Conservation (phyloP, 1,140 invertebrate genomes). For the Brevipalpus yothersi region DNA sequence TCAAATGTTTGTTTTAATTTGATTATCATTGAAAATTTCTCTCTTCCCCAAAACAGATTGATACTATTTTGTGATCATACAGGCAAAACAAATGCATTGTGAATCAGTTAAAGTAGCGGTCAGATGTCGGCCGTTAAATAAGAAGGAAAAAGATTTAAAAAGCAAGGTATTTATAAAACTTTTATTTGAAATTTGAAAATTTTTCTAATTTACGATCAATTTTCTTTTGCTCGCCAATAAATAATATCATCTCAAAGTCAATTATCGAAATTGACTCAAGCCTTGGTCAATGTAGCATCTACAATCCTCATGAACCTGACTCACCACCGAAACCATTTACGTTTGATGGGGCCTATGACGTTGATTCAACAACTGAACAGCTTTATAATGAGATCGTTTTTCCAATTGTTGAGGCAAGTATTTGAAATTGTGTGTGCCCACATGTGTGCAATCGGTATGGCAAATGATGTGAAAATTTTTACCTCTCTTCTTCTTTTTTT, state of each 20-base stretch:
- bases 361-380: conserved; percentile 33
- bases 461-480: background rate
- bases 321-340: conserved; percentile 42
- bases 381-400: conserved; percentile 41
- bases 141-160: conserved; percentile 38
- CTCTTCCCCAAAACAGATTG: too few relatives aligned
- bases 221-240: background rate
- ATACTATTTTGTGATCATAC: too few relatives aligned
- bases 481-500: background rate
- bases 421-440: background rate
- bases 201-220: too few relatives aligned
- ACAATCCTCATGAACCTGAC: conserved; percentile 29
- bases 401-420: conserved; percentile 35
- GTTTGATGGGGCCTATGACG: conserved; percentile 39
- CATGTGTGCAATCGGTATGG: background rate
- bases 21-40: too few relatives aligned
- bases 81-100: conserved; percentile 15
- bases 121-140: conserved; percentile 70
- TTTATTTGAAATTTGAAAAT: too few relatives aligned
- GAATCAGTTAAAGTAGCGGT: conserved; percentile 76
- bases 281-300: conserved; percentile 29
- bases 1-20: too few relatives aligned
- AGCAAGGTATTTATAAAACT: conserved; percentile 32
- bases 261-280: conserved; percentile 41
- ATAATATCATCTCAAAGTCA: conserved; percentile 26